A percentile compares a stretch with the other conserved stretches of the same genome.
Evolutionary conservation across 1,140 invertebrate genomes (phyloP).

Genomic region (Drosophila fuyamai): DNA sequence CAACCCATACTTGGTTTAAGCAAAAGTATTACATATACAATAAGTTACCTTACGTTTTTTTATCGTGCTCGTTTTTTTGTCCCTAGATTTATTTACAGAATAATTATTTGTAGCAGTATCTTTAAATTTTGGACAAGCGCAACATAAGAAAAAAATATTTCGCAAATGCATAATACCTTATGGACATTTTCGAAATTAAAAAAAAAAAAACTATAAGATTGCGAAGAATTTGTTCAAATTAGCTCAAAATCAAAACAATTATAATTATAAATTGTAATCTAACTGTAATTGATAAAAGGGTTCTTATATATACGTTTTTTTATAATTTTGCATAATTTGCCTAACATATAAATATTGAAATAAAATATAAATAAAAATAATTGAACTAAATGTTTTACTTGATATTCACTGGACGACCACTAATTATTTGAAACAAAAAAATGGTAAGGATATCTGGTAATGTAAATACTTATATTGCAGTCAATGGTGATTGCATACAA

Average conservation of each 20-base stretch:
- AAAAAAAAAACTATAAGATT: constrained; percentile 24
- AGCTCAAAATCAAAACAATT: constrained; percentile 61
- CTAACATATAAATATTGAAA: constrained; percentile 69
- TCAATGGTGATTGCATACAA: neutral
- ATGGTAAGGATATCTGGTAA: too few relatives aligned
- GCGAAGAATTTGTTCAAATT: constrained; percentile 56
- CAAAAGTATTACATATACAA: constrained; percentile 48
- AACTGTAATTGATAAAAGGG: constrained; percentile 62
- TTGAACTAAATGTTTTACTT: constrained; percentile 15
- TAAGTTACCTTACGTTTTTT: constrained; percentile 33
- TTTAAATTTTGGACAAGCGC: constrained; percentile 49
- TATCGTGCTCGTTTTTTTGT: constrained; percentile 44
- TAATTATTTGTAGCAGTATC: constrained; percentile 45
- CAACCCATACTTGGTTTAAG: constrained; percentile 37
- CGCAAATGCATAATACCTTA: constrained; percentile 53
- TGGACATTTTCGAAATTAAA: constrained; percentile 7
- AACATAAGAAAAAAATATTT: constrained; percentile 62
- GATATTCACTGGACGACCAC: too few relatives aligned
- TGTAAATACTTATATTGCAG: too few relatives aligned
- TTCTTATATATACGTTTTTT: constrained; percentile 74
- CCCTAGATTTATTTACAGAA: constrained; percentile 12
- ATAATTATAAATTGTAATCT: constrained; percentile 52
- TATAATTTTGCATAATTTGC: constrained; percentile 76
- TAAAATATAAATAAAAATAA: constrained; percentile 66
- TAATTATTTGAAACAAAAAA: too few relatives aligned